Percentiles rank a stretch among this genome's conserved stretches.
These are phyloP conservation scores for Craterocephalus amniculus DNA, from an alignment of 2,797 vertebrate genomes.

Conservation along the genomic window DNA sequence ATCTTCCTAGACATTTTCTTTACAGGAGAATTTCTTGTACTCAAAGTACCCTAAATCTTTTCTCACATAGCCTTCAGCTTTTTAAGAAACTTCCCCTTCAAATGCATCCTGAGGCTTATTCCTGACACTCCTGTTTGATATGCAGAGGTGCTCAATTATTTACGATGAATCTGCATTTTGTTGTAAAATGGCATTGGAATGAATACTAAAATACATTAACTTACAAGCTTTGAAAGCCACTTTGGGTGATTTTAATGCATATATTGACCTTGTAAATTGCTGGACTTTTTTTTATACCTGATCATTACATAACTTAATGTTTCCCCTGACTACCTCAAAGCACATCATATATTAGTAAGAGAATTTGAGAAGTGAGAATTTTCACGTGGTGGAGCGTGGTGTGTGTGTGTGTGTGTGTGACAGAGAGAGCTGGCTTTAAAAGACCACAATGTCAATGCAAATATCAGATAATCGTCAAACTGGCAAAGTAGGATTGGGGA, in stretches of 20 bases:
- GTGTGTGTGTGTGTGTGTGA: slow-evolving; percentile 2
- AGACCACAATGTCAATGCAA: slow-evolving; percentile 11
- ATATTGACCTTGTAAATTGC: slow-evolving; percentile 56
- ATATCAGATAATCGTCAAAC: slow-evolving; percentile 13
- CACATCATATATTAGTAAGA: slow-evolving; percentile 31
- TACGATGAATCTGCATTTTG: slow-evolving; percentile 72
- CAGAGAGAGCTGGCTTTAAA: slow-evolving; percentile 35
- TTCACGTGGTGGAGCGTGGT: neutral
- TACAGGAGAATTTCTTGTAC: slow-evolving; percentile 63
- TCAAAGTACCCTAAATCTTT: slow-evolving; percentile 62
- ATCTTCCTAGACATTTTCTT: slow-evolving; percentile 70
- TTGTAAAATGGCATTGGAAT: slow-evolving; percentile 53
- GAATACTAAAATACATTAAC: slow-evolving; percentile 55
- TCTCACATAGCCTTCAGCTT: slow-evolving; percentile 77
- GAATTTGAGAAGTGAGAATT: slow-evolving; percentile 15
- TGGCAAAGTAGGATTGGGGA: neutral
- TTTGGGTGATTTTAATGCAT: slow-evolving; percentile 43
- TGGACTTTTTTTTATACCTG: slow-evolving; percentile 35
- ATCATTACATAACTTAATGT: slow-evolving; percentile 46
- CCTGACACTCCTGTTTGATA: slow-evolving; percentile 67
- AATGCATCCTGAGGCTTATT: slow-evolving; percentile 72
- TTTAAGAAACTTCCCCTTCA: slow-evolving; percentile 70
- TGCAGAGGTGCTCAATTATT: slow-evolving; percentile 75
- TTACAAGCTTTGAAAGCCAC: slow-evolving; percentile 37
- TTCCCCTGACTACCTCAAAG: slow-evolving; percentile 30